Percentiles rank a stretch among this genome's conserved stretches.
Evolutionary conservation across 2,888 invertebrate genomes (phyloP).

Genomic region (Bhutanitis thaidina): DNA sequence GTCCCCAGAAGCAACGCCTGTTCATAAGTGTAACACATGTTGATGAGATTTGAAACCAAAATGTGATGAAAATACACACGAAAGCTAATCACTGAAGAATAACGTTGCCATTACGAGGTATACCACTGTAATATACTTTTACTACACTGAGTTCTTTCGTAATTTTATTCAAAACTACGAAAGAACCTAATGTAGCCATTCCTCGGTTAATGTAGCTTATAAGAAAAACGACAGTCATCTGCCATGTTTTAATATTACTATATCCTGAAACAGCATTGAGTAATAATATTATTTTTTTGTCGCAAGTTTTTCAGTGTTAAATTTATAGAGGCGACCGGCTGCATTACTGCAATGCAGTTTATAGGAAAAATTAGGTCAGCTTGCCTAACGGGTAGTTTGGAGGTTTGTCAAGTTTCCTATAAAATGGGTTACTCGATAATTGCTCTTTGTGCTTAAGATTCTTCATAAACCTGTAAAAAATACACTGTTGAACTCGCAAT

Average conservation of each 20-base stretch:
- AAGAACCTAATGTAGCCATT: no score
- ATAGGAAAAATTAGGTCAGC: constrained; percentile 62
- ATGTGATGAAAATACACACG: no score
- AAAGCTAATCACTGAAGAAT: no score
- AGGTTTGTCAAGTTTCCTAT: constrained; percentile 52
- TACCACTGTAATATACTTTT: no score
- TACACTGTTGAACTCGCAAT: no score
- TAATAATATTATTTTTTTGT: constrained; percentile 10
- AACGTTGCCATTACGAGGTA: no score
- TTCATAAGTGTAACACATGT: no score
- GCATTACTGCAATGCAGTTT: constrained; percentile 65
- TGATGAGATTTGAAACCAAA: no score
- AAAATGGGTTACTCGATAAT: constrained; percentile 29
- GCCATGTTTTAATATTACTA: not conserved
- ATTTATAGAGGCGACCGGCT: constrained; percentile 18
- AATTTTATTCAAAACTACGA: no score
- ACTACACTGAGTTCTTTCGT: no score
- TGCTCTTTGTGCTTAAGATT: constrained; percentile 11
- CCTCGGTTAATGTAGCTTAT: not conserved
- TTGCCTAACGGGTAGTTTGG: constrained; percentile 36
- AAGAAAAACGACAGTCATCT: not conserved
- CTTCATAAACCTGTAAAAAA: not conserved
- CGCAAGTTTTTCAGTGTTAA: constrained; percentile 17
- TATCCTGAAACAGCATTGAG: not conserved
- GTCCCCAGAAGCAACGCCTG: no score